Evolutionary conservation across 2,113 vertebrate species (phyloP), one percentile per base, ranked within the genome.

Genomic region (Athene cunicularia): DNA sequence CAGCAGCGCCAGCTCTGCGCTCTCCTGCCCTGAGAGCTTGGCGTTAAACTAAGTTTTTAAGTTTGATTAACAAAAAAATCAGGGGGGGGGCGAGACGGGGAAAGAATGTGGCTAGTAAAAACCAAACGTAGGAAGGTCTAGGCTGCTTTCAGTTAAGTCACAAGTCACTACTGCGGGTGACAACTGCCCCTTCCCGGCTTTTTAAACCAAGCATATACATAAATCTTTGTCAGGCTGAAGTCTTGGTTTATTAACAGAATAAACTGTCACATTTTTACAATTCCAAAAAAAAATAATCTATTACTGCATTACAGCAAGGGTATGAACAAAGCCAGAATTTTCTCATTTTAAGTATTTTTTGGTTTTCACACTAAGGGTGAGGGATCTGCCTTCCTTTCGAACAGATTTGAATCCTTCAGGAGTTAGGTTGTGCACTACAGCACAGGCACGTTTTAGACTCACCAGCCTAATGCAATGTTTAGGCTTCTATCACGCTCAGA

Each of bases 111-210:
- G 7, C 43, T 21, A 20, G 17, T 37, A 14, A 33, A 53, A 68
- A 6, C 2, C 19, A 18, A 73, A 35, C 0, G 5, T 4, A 3
- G 1, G 24, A 33, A 64, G 55, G 49, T 2, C 20, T 13, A 15
- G 30, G 71, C 71, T 86, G 7, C 84, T 37, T 47, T 3, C 68
- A 50, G 83, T 0, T 35, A 28, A 72, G 86, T 15, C 66, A 14
- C 5, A 4, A 6, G 47, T 11, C 1, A 27, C 80, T 33, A 6
- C 1, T 9, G 62, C 37, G 53, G 68, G 84, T 49, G 84, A 52
- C 60, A 75, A 11, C 39, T 56, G 75, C 26, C 62, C 64, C 82
- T 66, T 67, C 71, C 67, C 76, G 3, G 8, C 0, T 39, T 26
- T 74, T 27, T 23, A 37, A 64, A 23, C 17, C 35, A 30, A 83